Evolutionary conservation across 2,113 vertebrate genomes (phyloP).

Genomic region (Pionites leucogaster): DNA sequence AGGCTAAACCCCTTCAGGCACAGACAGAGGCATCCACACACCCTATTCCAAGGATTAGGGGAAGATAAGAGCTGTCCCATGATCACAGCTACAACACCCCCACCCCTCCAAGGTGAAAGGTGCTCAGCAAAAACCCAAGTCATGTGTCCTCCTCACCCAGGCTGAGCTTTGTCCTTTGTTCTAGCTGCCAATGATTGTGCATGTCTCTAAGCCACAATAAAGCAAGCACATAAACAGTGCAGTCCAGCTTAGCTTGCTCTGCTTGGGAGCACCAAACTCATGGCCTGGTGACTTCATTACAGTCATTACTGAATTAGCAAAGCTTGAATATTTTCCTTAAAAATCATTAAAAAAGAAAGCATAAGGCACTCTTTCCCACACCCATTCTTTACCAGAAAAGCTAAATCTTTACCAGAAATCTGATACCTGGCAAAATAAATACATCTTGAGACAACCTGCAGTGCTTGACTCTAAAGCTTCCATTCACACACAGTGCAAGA

Average conservation of each 20-base stretch:
- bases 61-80: neutral
- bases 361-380: neutral
- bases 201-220: neutral
- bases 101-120: neutral
- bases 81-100: neutral
- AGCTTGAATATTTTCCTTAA: neutral
- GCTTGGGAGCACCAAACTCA: neutral
- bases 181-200: neutral
- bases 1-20: neutral
- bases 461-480: neutral
- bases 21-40: neutral
- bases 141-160: neutral
- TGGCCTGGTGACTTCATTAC: neutral
- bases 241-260: neutral
- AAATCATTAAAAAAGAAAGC: neutral
- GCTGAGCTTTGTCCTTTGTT: constrained; percentile 5
- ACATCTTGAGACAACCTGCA: neutral
- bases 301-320: neutral
- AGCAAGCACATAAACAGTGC: neutral
- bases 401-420: neutral
- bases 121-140: neutral
- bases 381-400: neutral
- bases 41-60: neutral
- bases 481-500: neutral
- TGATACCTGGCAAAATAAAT: neutral